Base-by-base conservation (phyloP, 2,113 vertebrate species). In the Caretta caretta region DNA sequence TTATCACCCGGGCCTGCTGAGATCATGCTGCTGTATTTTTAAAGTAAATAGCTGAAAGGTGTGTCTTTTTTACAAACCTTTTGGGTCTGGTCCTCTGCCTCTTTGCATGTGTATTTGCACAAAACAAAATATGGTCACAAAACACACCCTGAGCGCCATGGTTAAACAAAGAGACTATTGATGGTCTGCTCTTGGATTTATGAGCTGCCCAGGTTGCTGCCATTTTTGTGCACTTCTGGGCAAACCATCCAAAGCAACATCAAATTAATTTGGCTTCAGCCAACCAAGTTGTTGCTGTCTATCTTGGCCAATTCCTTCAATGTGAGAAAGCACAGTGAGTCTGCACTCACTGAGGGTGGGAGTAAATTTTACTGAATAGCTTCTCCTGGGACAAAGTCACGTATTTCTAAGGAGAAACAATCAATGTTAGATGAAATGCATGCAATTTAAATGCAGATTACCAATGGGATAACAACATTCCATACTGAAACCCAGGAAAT, bases 41-140 rank as follows among this genome's bases (percentile, higher is more conserved):
- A 96, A 95, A 96, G 96, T 90, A 95, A 97, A 95, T 89, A 97
- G 96, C 93, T 97, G 93, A 94, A 93, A 97, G 96, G 91, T 91
- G 87, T 27, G 0, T 89, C 62, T 89, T 84, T 72, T 80, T 92
- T 95, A 86, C 31, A 78, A 94, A 93, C 24, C 46, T 90, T 92
- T 35, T 80, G 90, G 85, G 85, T 0, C 0, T 22, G 72, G 96
- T 69, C 62, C 59, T 90, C 80, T 56, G 76, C 80, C 94, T 35
- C 53, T 91, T 19, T 86, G 49, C 87, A 90, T 56, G 51, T 49
- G 48, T 92, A 82, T 95, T 95, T 96, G 62, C 97, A 96, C 90
- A 87, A 91, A 96, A 96, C 83, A 94, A 86, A 87, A 90, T 76
- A 27, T 3, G 54, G 81, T 57, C 69, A 83, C 0, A 46, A 80